Evolutionary conservation across 2,797 vertebrate species (phyloP), one percentile per base, ranked within the genome.

Genomic region (Dendrocincla tyrannina): DNA sequence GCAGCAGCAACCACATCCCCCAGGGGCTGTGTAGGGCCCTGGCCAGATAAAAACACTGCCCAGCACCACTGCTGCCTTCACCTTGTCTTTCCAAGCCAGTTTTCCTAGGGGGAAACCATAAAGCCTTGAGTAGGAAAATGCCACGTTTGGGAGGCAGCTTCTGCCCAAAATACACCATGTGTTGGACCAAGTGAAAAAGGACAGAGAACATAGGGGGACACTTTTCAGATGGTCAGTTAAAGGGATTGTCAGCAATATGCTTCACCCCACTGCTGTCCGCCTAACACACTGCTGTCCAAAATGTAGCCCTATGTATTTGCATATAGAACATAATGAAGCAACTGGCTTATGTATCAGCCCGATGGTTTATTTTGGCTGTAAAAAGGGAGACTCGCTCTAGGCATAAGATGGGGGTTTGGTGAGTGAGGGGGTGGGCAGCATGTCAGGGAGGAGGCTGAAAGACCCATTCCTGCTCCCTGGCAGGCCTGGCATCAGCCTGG

Each of bases 21-120:
- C 8, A 2, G 27, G 50, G 46, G 30, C 32, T 17, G 17, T 0
- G 0, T 2, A 20, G 32, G 37, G 30, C n/a, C 37, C 63, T 2
- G 1, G 67, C 52, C 41, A 42, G 86, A 75, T 78, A 75, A 84
- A 75, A 84, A 64, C 0, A 0, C 6, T 25, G 16, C 56, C 44
- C 60, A 42, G 33, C 6, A 8, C 20, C 3, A 6, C 53, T n/a
- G 33, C 74, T 64, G 50, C 46, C 37, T 52, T 8, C 32, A n/a
- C 18, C 50, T 73, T 0, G 0, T 80, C 35, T 83, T 90, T 77
- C 42, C 8, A 8, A 58, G 13, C 35, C n/a, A 16, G 10, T 37
- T 91, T 46, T 66, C 33, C 79, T 47, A 19, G 35, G 42, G 9
- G 4, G 30, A 5, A 76, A 15, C 42, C n/a, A 19, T 16, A n/a